phyloP scores from a whole-genome alignment of 2,797 vertebrate genomes.

The Fistularia tabacaria region DNA sequence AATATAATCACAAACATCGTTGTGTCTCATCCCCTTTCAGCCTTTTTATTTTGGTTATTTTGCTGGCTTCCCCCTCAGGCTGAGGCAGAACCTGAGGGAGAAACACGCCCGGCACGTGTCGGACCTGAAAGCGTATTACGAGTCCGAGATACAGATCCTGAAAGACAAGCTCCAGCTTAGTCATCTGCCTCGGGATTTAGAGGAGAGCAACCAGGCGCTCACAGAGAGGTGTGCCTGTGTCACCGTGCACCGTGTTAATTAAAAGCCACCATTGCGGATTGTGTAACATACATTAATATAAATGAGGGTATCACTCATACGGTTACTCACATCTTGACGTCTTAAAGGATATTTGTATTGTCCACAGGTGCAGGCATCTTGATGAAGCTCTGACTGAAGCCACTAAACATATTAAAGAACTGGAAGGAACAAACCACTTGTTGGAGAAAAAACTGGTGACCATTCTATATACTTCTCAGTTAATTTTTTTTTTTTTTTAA shows the following conservation, averaged over 20 bases:
- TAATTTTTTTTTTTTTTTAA: neutral
- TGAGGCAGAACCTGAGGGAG: constrained; percentile 90
- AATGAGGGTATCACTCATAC: too few species aligned
- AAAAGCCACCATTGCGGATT: too few species aligned
- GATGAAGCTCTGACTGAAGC: constrained; percentile 84
- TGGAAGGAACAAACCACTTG: constrained; percentile 83
- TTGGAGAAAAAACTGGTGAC: constrained; percentile 87
- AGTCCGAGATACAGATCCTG: constrained; percentile 85
- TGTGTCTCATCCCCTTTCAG: neutral
- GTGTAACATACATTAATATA: too few species aligned
- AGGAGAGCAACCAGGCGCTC: constrained; percentile 82
- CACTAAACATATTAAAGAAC: constrained; percentile 73
- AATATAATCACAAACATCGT: neutral
- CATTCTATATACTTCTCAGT: neutral
- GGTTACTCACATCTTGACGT: too few species aligned
- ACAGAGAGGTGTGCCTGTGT: constrained; percentile 74
- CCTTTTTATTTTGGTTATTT: neutral
- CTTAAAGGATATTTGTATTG: neutral
- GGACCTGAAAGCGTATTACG: constrained; percentile 91
- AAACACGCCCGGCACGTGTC: constrained; percentile 90
- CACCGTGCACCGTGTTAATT: neutral
- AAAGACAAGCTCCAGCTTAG: constrained; percentile 82
- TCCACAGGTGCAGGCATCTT: constrained; percentile 83
- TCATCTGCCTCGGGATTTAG: constrained; percentile 75
- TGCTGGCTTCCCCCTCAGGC: constrained; percentile 59